Base-by-base conservation (phyloP, 2,888 invertebrate species). In the Andrena praecox region DNA sequence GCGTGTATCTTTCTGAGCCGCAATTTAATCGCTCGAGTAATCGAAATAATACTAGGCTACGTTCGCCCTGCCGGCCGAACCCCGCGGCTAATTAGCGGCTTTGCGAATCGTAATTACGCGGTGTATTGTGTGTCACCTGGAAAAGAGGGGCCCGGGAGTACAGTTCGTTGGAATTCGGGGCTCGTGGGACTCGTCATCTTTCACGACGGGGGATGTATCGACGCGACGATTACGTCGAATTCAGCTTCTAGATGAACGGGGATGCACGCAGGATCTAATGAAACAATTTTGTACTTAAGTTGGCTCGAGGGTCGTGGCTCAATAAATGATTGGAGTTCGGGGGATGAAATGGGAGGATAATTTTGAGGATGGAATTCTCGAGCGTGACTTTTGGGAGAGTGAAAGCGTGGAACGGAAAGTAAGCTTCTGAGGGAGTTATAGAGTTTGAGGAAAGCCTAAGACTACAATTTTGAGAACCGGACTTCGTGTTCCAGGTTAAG, bases 41-140 rank as follows among this genome's bases (percentile, higher is more conserved):
- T 78, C 72, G 64, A 62, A 63, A 27, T 56, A 63, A 69, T 72
- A 54, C 50, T 50, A 54, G 52, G 66, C 29, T 63, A 10, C 64
- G 10, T 54, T 59, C 24, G 20, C 10, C 54, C 29, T 33, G 67
- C 52, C 50, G 73, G 69, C 59, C 68, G 78, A 79, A 79, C 75
- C 84, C 82, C n/a, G 27, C 60, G 69, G 33, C 79, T 73, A 76
- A 80, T 82, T 84, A 80, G 70, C 59, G 79, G 78, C 42, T 60
- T 70, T 50, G 52, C 31, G 59, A 66, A 64, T 79, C 59, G 52
- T 60, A 77, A 80, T 80, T 80, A 80, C 35, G 64, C 62, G 24
- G 20, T 42, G 56, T 71, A 72, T 75, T 75, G 71, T 72, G 59
- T 72, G 42, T 60, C 79, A 60, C 78, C 24, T 59, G 35, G 62